phyloP scores from a whole-genome alignment of 2,888 invertebrate genomes.

The Frankliniella fusca region DNA sequence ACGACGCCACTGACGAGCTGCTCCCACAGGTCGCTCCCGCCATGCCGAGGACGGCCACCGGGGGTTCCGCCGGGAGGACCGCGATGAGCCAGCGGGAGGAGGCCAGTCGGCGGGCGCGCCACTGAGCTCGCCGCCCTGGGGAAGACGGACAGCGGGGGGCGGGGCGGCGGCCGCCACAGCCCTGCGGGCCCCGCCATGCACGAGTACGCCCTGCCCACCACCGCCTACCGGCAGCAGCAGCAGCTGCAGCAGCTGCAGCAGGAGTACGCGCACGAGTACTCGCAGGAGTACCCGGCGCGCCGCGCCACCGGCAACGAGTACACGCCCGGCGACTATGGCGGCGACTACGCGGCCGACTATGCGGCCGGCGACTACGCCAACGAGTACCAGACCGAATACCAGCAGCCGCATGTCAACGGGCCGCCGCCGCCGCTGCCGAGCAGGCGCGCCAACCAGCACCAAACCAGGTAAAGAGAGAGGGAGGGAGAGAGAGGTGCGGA shows the following conservation, averaged over 20 bases:
- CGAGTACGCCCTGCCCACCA: conserved; percentile 23
- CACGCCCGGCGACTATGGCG: conserved; percentile 9
- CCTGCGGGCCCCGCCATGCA: conserved; percentile 4
- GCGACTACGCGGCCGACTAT: conserved; percentile 16
- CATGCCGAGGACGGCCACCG: no score
- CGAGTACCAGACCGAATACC: conserved; percentile 16
- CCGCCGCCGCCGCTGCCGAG: conserved; percentile 17
- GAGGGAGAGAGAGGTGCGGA: neutral
- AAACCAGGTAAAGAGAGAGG: neutral
- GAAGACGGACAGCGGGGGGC: neutral
- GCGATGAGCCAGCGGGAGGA: no score
- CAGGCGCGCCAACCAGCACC: neutral
- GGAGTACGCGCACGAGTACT: conserved; percentile 22
- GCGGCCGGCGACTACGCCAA: conserved; percentile 12
- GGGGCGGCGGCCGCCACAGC: conserved; percentile 1
- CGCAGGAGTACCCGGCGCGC: conserved; percentile 9
- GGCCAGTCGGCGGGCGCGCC: no score
- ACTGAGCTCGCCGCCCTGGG: neutral
- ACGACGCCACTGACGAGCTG: neutral
- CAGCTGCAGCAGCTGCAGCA: conserved; percentile 25
- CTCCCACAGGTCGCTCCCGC: no score
- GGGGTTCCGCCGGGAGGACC: no score
- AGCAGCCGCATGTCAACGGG: conserved; percentile 18
- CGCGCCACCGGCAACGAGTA: neutral
- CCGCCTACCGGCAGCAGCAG: conserved; percentile 17